These are phyloP conservation scores for Blastobasis lacticolella DNA, from an alignment of 2,888 invertebrate genomes.

Conservation along the genomic window DNA sequence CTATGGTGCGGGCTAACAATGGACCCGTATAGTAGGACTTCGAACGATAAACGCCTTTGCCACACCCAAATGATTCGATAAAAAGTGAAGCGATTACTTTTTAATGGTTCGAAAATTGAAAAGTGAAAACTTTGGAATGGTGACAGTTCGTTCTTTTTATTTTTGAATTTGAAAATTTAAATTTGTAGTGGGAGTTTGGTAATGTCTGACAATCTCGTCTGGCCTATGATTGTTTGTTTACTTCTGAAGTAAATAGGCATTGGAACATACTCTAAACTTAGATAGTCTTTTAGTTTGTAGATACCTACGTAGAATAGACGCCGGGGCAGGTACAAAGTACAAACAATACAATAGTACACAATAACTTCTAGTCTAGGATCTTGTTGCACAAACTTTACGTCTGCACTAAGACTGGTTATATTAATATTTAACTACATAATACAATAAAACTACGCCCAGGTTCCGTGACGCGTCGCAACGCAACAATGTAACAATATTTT, in stretches of 20 bases:
- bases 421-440: not conserved
- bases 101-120: not conserved
- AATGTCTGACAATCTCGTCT: not conserved
- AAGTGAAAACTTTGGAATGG: not conserved
- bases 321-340: too few relatives aligned
- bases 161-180: not conserved
- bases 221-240: too few relatives aligned
- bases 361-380: too few relatives aligned
- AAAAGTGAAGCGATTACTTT: not conserved
- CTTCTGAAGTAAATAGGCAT: too few relatives aligned
- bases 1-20: conserved; percentile 30
- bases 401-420: too few relatives aligned
- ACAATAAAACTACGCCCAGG: not conserved
- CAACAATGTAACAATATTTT: not conserved
- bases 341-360: too few relatives aligned
- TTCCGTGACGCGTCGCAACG: not conserved
- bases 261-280: too few relatives aligned
- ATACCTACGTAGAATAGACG: too few relatives aligned
- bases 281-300: too few relatives aligned
- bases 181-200: not conserved
- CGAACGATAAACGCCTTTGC: not conserved
- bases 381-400: too few relatives aligned
- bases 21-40: conserved; percentile 26
- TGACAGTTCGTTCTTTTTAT: not conserved
- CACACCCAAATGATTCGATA: not conserved